A percentile compares a stretch with the other conserved stretches of the same genome.
Evolutionary conservation across 2,888 invertebrate genomes (phyloP).

Genomic region (Cheilosia vulpina): DNA sequence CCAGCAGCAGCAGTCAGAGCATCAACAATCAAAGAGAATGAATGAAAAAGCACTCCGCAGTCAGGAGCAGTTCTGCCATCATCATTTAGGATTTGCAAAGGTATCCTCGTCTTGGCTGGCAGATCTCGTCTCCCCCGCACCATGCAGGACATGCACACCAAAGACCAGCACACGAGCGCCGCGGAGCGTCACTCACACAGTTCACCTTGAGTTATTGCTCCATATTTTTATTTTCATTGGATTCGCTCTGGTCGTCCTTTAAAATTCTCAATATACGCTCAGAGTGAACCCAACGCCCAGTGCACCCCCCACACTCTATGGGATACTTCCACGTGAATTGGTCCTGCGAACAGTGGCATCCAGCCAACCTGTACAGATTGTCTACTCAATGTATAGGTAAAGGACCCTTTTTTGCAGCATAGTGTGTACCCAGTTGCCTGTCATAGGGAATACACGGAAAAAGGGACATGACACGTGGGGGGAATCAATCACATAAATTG

Average conservation of each 20-base stretch:
- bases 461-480: constrained; percentile 72
- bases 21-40: constrained; percentile 66
- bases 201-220: constrained; percentile 75
- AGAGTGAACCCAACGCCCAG: constrained; percentile 7
- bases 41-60: constrained; percentile 68
- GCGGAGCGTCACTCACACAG: constrained; percentile 71
- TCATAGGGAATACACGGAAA: constrained; percentile 63
- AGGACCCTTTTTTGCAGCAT: constrained; percentile 37
- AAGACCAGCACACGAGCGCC: constrained; percentile 8
- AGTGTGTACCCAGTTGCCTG: constrained; percentile 48
- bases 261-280: constrained; percentile 45
- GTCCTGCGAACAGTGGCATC: constrained; percentile 65
- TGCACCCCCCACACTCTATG: constrained; percentile 27
- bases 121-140: constrained; percentile 33
- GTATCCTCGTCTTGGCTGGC: constrained; percentile 41
- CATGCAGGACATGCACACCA: background rate
- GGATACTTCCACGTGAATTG: constrained; percentile 70
- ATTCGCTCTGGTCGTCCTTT: constrained; percentile 59
- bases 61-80: constrained; percentile 56
- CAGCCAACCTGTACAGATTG: constrained; percentile 72
- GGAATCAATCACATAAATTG: constrained; percentile 76
- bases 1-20: constrained; percentile 29
- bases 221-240: constrained; percentile 74
- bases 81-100: constrained; percentile 58
- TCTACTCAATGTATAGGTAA: constrained; percentile 53